Percentiles rank a stretch among this genome's conserved stretches.
phyloP scores from a whole-genome alignment of 2,797 vertebrate species.

The Cyclura pinguis region DNA sequence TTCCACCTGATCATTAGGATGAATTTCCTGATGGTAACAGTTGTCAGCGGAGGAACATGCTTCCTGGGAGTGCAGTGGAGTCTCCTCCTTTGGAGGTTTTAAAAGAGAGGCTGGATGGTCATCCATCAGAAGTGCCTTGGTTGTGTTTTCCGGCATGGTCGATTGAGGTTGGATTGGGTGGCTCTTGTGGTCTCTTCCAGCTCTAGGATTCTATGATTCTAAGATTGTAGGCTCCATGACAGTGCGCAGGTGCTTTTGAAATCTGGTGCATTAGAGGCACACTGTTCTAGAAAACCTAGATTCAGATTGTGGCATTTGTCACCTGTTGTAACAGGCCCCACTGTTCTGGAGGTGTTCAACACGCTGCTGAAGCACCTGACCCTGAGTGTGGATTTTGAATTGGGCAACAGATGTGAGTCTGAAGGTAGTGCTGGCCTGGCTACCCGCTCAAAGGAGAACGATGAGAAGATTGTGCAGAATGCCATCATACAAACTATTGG shows the following conservation, averaged over 20 bases:
- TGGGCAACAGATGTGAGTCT: conserved; percentile 85
- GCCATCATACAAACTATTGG: conserved; percentile 98
- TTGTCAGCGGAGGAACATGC: no score
- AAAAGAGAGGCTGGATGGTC: no score
- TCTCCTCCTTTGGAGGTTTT: no score
- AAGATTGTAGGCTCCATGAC: background rate
- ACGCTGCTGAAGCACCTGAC: conserved; percentile 94
- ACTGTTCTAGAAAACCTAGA: no score
- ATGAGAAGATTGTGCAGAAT: conserved; percentile 96
- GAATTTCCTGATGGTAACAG: no score
- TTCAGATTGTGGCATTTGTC: background rate
- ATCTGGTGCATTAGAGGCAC: background rate
- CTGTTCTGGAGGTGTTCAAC: conserved; percentile 97
- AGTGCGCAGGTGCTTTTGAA: background rate
- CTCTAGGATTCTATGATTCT: no score
- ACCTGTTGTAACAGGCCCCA: conserved; percentile 84
- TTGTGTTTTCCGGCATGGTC: no score
- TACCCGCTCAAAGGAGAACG: conserved; percentile 85
- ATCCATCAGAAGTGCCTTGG: no score
- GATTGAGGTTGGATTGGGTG: no score
- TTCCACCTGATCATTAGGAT: no score
- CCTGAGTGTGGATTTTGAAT: conserved; percentile 94
- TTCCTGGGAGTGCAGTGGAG: no score
- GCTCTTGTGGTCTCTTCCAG: no score
- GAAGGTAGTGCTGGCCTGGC: conserved; percentile 73